These are phyloP conservation scores for Holacanthella duospinosa DNA, from an alignment of 2,888 invertebrate species.

Conservation along the genomic window DNA sequence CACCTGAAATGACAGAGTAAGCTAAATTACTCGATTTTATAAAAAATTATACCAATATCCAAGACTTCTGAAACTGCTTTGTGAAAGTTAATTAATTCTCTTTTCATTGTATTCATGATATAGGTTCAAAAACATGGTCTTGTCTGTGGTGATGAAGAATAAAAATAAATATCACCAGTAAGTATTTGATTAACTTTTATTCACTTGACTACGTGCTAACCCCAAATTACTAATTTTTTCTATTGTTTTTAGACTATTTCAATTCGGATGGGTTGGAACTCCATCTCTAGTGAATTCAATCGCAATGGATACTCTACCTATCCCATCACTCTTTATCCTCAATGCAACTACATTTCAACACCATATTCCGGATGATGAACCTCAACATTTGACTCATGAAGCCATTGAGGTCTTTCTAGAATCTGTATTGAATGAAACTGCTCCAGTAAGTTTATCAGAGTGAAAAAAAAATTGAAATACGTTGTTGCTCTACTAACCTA, in stretches of 20 bases:
- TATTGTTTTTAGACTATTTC: constrained; percentile 53
- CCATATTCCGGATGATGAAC: constrained; percentile 70
- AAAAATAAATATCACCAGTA: constrained; percentile 65
- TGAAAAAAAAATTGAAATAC: not conserved
- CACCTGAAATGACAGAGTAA: constrained; percentile 56
- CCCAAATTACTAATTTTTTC: not conserved
- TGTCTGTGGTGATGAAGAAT: constrained; percentile 61
- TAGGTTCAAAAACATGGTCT: constrained; percentile 68
- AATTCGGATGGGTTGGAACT: constrained; percentile 91
- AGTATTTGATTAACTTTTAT: constrained; percentile 23
- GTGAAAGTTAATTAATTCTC: no score
- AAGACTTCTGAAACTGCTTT: no score
- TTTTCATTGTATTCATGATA: constrained; percentile 20
- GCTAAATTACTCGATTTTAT: not conserved
- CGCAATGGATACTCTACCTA: constrained; percentile 70
- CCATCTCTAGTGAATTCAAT: constrained; percentile 86
- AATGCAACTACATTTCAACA: constrained; percentile 88
- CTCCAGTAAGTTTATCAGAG: constrained; percentile 58
- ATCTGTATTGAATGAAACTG: constrained; percentile 63
- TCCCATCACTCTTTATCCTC: constrained; percentile 78
- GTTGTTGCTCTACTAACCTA: not conserved
- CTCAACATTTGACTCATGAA: constrained; percentile 67
- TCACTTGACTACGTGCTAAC: not conserved
- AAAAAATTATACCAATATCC: not conserved
- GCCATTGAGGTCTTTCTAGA: constrained; percentile 65